Percentiles rank a stretch among this genome's conserved stretches.
These are phyloP conservation scores for Lochmaea capreae DNA, from an alignment of 2,888 invertebrate species.

Conservation along the genomic window DNA sequence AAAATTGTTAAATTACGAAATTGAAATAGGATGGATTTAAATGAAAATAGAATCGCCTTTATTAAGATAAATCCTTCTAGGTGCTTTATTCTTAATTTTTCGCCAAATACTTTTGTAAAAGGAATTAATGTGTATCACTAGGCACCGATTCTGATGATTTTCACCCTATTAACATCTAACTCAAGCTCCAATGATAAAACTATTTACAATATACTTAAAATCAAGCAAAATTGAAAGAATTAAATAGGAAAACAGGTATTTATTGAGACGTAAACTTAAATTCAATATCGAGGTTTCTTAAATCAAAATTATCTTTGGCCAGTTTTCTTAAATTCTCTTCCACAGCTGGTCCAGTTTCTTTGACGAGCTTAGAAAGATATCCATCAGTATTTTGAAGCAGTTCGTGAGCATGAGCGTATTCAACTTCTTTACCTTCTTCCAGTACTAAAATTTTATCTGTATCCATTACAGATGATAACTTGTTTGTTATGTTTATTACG, in stretches of 20 bases:
- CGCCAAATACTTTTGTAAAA: too few species aligned
- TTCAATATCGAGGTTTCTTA: slow-evolving; percentile 32
- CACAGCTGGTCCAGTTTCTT: slow-evolving; percentile 59
- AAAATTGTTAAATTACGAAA: too few species aligned
- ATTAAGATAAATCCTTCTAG: too few species aligned
- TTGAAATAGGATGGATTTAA: too few species aligned
- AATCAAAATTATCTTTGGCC: slow-evolving; percentile 52
- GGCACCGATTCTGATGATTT: too few species aligned
- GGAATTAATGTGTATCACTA: too few species aligned
- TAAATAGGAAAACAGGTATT: neutral
- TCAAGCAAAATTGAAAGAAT: neutral
- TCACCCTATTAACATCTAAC: too few species aligned
- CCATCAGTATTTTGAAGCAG: slow-evolving; percentile 58
- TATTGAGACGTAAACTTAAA: slow-evolving; percentile 15
- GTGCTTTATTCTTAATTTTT: too few species aligned
- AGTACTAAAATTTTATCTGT: slow-evolving; percentile 78
- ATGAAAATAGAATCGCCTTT: too few species aligned
- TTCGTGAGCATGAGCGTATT: slow-evolving; percentile 69
- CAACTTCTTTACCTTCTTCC: slow-evolving; percentile 68
- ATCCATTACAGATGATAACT: slow-evolving; percentile 88
- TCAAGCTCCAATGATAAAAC: too few species aligned
- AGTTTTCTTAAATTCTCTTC: slow-evolving; percentile 53
- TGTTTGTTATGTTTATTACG: slow-evolving; percentile 85
- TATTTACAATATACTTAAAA: neutral
- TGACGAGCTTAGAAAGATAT: slow-evolving; percentile 61